Base-by-base conservation (phyloP, 2,888 invertebrate species). In the Meteorus colon region DNA sequence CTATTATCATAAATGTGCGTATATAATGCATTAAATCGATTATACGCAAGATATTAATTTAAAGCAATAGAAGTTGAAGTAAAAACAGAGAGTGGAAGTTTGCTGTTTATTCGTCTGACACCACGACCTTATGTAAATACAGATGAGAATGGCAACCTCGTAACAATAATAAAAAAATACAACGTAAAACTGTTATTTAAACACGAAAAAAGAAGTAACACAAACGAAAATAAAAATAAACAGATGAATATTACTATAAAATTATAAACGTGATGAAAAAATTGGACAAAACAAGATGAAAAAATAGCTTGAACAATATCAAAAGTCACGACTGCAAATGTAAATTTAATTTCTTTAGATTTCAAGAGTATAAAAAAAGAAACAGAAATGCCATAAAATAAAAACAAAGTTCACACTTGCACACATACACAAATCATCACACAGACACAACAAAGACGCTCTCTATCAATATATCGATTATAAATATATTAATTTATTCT, bases 401-500 rank as follows among this genome's bases (percentile, higher is more conserved):
- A 51, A 48, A 63, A 69, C 45, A 69, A 34, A 62, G 45, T 19
- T 63, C 12, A 12, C 6, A 68, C n/a, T 51, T 10, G 24, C n/a
- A 37, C 6, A 73, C 82, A 87, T 84, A 85, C 45, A 73, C 48
- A 62, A 19, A 55, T 6, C 19, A 55, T 19, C 19, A 4, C n/a
- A 55, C n/a, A 19, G 8, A 55, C 8, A 55, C 55, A 19, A 55
- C 55, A 55, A 55, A 55, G 19, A 19, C 19, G 55, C 10, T 55
- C 67, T 86, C 86, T 87, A 89, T 84, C 89, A 73, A 86, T 88
- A 89, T 89, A 89, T 88, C 85, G 86, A 89, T 86, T 87, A 84
- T 84, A 86, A 84, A 89, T 89, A 89, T 89, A 89, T 89, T 89
- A 89, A 89, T 89, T 89, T 89, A 89, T 89, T 89, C 89, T 89